These are phyloP conservation scores for Anguilla megastoma DNA, from an alignment of 2,797 vertebrate species.

Conservation along the genomic window DNA sequence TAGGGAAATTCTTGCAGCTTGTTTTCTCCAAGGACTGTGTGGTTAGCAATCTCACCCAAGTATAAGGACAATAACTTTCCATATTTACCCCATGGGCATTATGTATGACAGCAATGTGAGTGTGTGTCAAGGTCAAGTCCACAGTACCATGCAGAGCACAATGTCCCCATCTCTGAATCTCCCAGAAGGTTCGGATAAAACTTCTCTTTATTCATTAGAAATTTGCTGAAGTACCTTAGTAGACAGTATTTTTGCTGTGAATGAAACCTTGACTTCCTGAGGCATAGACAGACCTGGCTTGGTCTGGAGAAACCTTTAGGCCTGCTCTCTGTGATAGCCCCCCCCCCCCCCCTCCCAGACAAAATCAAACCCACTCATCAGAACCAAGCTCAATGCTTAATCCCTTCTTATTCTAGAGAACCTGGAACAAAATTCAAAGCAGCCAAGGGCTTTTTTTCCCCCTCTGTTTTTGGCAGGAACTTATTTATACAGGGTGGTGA, in stretches of 20 bases:
- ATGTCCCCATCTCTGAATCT: not conserved
- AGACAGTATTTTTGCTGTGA: not conserved
- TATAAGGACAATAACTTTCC: not conserved
- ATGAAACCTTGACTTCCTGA: slow-evolving; percentile 9
- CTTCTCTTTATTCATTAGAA: not conserved
- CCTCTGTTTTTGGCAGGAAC: not conserved
- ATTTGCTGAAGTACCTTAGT: slow-evolving; percentile 4
- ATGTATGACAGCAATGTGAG: not conserved
- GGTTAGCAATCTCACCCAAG: not conserved
- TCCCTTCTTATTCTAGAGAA: not conserved
- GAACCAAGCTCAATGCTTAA: not conserved
- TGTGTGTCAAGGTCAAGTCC: not conserved
- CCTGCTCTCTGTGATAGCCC: not conserved
- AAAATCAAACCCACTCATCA: not conserved
- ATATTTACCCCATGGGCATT: slow-evolving; percentile 4
- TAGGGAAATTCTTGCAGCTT: not conserved
- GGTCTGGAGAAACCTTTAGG: not conserved
- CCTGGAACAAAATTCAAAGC: slow-evolving; percentile 17
- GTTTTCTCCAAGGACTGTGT: not conserved
- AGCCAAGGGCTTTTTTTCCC: not conserved
- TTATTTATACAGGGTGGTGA: not conserved
- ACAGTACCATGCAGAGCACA: not conserved
- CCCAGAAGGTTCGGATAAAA: not conserved
- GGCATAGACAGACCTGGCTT: not conserved
- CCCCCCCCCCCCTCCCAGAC: not conserved